A percentile compares a stretch with the other conserved stretches of the same genome.
Conservation (phyloP, 2,797 vertebrate species). For the Tokudaia muenninki region DNA sequence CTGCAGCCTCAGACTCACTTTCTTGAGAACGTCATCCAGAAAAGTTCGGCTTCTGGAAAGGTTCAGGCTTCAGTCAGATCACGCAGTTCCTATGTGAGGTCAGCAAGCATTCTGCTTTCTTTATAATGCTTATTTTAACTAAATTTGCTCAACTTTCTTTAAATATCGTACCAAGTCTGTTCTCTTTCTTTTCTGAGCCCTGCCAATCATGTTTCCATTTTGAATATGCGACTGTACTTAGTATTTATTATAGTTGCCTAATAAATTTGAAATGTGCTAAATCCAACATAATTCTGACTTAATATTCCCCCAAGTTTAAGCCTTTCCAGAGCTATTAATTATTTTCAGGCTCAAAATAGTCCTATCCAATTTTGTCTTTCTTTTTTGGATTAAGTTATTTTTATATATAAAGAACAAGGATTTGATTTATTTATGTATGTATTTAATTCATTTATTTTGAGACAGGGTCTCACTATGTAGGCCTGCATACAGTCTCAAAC, state of each 20-base stretch:
- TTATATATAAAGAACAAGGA: slow-evolving; percentile 22
- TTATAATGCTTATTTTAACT: slow-evolving; percentile 62
- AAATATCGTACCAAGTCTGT: not conserved
- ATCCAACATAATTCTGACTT: slow-evolving; percentile 62
- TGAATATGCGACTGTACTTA: not conserved
- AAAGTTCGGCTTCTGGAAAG: not conserved
- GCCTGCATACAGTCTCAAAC: not conserved
- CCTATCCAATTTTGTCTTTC: slow-evolving; percentile 61
- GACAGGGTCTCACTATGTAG: not conserved
- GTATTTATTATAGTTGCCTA: slow-evolving; percentile 60
- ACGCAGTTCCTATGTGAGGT: slow-evolving; percentile 28
- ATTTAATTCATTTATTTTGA: not conserved
- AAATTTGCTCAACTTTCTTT: slow-evolving; percentile 57
- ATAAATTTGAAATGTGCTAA: slow-evolving; percentile 64
- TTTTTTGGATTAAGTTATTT: slow-evolving; percentile 53
- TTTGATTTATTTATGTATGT: not conserved
- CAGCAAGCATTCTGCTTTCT: slow-evolving; percentile 62
- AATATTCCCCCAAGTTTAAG: slow-evolving; percentile 64
- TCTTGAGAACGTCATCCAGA: not conserved
- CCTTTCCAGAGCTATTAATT: slow-evolving; percentile 61
- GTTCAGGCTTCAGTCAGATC: not conserved
- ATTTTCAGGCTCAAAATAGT: slow-evolving; percentile 50
- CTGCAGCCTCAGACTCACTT: not conserved
- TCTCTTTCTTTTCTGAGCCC: not conserved
- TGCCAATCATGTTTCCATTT: slow-evolving; percentile 66